Evolutionary conservation across 2,888 invertebrate genomes (phyloP).

Genomic region (Actias luna): DNA sequence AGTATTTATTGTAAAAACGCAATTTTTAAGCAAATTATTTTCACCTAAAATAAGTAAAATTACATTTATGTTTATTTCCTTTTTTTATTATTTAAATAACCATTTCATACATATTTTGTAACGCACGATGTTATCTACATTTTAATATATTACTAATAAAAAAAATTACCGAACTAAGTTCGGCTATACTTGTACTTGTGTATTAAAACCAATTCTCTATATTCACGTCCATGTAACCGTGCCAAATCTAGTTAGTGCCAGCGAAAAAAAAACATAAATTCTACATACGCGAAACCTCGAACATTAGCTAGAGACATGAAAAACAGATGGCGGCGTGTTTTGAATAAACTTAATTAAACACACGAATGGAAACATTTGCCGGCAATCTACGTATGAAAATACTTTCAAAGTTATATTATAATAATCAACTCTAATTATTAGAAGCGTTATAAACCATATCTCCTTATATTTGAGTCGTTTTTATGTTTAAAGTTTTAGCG

Average conservation of each 20-base stretch:
- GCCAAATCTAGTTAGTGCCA: background rate
- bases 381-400: background rate
- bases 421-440: background rate
- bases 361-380: constrained; percentile 31
- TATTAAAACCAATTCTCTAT: background rate
- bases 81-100: too few species aligned
- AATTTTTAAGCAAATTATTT: too few species aligned
- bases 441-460: background rate
- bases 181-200: too few species aligned
- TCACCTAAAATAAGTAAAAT: too few species aligned
- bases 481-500: too few species aligned
- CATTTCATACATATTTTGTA: too few species aligned
- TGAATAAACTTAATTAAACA: constrained; percentile 42
- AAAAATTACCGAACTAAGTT: too few species aligned
- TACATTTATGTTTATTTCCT: too few species aligned
- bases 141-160: too few species aligned
- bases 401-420: background rate
- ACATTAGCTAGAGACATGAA: background rate
- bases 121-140: too few species aligned
- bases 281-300: background rate
- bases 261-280: background rate
- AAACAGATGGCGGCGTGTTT: constrained; percentile 24
- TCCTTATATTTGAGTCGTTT: too few species aligned
- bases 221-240: background rate
- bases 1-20: too few species aligned